A percentile compares a stretch with the other conserved stretches of the same genome.
These are phyloP conservation scores for Martes martes DNA, from an alignment of 2,113 vertebrate genomes.

Conservation along the genomic window DNA sequence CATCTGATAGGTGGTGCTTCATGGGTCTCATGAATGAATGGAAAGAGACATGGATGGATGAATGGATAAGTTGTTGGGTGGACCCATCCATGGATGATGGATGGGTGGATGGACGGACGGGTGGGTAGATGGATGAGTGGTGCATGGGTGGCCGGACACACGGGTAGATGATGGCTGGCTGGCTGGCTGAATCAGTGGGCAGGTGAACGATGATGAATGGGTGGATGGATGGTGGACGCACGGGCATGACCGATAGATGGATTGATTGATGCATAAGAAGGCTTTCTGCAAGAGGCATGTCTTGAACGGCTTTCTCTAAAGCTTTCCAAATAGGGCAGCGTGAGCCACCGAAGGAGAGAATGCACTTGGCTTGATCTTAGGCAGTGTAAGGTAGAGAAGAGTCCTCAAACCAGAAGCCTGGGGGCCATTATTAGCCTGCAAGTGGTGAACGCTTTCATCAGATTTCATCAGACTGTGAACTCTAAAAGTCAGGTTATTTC, in stretches of 20 bases:
- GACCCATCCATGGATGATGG: not conserved
- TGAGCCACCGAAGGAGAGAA: not conserved
- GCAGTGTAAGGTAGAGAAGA: not conserved
- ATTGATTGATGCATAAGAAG: not conserved
- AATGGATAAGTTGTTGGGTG: not conserved
- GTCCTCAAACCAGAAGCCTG: not conserved
- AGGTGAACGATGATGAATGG: too few species aligned
- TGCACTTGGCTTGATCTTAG: not conserved
- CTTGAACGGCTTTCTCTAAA: not conserved
- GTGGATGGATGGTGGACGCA: too few species aligned
- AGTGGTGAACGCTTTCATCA: not conserved
- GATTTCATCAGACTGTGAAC: not conserved
- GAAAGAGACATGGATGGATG: too few species aligned
- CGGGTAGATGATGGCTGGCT: fast-evolving
- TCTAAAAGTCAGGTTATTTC: not conserved
- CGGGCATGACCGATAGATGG: fast-evolving
- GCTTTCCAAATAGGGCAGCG: not conserved
- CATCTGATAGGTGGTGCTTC: not conserved
- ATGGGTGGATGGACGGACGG: not conserved
- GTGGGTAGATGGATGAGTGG: too few species aligned
- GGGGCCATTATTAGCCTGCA: not conserved
- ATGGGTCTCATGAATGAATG: not conserved
- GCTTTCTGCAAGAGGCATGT: not conserved
- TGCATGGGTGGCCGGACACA: too few species aligned
- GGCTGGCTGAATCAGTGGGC: not conserved